Conservation (phyloP, 2,113 vertebrate genomes). For the Hippocampus mohnikei region DNA sequence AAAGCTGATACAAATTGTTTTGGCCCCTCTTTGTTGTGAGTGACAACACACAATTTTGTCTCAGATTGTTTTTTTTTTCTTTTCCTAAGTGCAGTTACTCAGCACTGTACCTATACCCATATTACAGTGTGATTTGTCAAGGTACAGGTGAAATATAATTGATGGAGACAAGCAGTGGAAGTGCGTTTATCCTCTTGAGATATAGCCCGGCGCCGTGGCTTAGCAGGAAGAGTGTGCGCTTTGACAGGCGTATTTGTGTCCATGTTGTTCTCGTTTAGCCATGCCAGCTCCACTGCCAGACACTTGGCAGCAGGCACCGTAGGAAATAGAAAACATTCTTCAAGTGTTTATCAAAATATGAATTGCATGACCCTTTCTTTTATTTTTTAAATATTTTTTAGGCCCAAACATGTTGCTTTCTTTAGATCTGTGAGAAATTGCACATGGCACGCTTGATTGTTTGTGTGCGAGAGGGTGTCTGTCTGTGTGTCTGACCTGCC, state of each 20-base stretch:
- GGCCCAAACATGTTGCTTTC: conserved; percentile 47
- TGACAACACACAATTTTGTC: neutral
- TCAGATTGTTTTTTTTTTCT: neutral
- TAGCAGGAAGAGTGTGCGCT: conserved; percentile 34
- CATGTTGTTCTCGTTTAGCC: conserved; percentile 61
- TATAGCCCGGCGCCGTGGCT: conserved; percentile 26
- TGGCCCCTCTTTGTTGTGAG: neutral
- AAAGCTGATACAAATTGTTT: neutral
- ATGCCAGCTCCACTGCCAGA: conserved; percentile 56
- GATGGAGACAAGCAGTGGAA: conserved; percentile 49
- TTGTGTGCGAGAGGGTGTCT: conserved; percentile 21
- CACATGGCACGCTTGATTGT: conserved; percentile 63
- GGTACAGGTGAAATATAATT: conserved; percentile 51
- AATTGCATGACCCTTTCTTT: conserved; percentile 60
- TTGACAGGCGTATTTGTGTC: conserved; percentile 54
- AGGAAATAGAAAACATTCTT: conserved; percentile 71
- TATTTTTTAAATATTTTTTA: conserved; percentile 35
- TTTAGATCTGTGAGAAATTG: conserved; percentile 64
- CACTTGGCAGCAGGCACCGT: conserved; percentile 53
- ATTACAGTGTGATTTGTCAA: neutral
- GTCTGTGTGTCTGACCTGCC: conserved; percentile 53
- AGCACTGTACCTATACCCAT: neutral
- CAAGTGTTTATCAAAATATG: conserved; percentile 67
- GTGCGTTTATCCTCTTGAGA: conserved; percentile 37
- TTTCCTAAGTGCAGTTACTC: neutral